A percentile compares a stretch with the other conserved stretches of the same genome.
Evolutionary conservation across 2,113 vertebrate species (phyloP).

Genomic region (Phyllostomus discolor): DNA sequence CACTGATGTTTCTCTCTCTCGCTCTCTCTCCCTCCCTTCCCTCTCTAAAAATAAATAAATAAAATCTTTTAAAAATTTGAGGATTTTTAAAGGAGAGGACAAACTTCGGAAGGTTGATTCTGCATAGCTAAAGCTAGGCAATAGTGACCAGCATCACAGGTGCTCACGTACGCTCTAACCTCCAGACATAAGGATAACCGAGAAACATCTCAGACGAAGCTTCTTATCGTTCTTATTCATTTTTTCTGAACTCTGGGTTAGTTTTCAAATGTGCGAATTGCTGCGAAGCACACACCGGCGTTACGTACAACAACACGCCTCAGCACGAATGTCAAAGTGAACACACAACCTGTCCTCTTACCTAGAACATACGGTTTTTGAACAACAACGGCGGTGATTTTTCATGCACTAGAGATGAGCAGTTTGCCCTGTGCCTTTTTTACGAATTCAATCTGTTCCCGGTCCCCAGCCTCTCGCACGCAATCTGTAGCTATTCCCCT

Average conservation of each 20-base stretch:
- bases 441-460: conserved; percentile 66
- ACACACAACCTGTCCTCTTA: conserved; percentile 69
- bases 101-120: background rate
- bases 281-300: conserved; percentile 24
- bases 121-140: background rate
- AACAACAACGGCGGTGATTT: conserved; percentile 63
- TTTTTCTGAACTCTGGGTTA: conserved; percentile 44
- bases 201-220: background rate
- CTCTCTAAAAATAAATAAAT: too few species aligned
- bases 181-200: background rate
- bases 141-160: background rate
- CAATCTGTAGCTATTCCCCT: conserved; percentile 51
- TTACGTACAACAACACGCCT: conserved; percentile 46
- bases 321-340: conserved; percentile 63
- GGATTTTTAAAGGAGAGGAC: background rate
- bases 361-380: conserved; percentile 71
- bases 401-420: conserved; percentile 63
- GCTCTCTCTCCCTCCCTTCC: too few species aligned
- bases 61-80: background rate
- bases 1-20: too few species aligned
- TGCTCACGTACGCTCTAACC: background rate
- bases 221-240: background rate
- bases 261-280: conserved; percentile 52
- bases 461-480: conserved; percentile 26
- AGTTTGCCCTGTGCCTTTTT: conserved; percentile 67